These are phyloP conservation scores for Leptoclinus maculatus DNA, from an alignment of 2,797 vertebrate species.

Conservation along the genomic window DNA sequence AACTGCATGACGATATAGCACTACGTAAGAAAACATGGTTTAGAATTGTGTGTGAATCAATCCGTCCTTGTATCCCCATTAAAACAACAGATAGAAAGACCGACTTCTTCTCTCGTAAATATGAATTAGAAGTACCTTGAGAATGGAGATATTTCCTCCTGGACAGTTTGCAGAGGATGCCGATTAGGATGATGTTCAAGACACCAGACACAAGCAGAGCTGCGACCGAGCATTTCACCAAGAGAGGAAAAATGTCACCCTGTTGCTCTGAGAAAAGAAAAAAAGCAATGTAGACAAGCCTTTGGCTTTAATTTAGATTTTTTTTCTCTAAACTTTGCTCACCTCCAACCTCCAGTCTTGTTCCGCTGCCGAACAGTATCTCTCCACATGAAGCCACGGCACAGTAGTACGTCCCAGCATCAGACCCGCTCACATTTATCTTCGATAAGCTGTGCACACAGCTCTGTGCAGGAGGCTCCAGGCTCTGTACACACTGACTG, in stretches of 20 bases:
- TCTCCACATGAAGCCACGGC: conserved; percentile 64
- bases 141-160: background rate
- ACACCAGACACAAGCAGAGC: conserved; percentile 38
- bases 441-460: conserved; percentile 60
- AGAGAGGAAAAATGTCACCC: background rate
- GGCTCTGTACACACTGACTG: conserved; percentile 34
- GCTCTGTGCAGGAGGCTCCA: background rate
- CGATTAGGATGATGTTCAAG: conserved; percentile 35
- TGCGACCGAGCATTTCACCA: conserved; percentile 2
- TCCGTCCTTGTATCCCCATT: background rate
- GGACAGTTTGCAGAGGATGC: conserved; percentile 21
- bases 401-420: conserved; percentile 64
- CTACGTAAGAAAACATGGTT: background rate
- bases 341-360: conserved; percentile 44
- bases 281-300: background rate
- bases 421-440: conserved; percentile 36
- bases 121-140: conserved; percentile 23
- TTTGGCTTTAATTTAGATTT: rapidly evolving
- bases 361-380: conserved; percentile 58
- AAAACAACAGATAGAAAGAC: background rate
- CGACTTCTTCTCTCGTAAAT: background rate
- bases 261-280: conserved; percentile 22
- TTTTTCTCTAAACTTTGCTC: background rate
- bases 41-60: background rate
- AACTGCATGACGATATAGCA: background rate